These are phyloP conservation scores for Athalia rosae DNA, from an alignment of 2,888 invertebrate genomes.

Conservation along the genomic window DNA sequence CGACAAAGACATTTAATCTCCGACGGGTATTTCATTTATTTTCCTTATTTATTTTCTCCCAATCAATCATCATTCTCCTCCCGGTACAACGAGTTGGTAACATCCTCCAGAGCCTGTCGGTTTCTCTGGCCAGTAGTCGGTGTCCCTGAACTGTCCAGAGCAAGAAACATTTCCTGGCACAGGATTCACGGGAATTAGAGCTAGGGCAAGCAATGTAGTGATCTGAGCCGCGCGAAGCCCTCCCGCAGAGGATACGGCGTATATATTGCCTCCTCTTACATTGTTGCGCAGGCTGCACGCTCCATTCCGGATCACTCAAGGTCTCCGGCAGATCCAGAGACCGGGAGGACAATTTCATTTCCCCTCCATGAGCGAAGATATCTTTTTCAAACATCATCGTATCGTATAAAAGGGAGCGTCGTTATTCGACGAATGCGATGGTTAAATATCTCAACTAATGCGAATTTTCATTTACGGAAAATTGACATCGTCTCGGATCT, in stretches of 20 bases:
- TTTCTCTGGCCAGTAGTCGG: conserved; percentile 33
- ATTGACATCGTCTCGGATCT: no score
- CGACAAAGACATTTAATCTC: conserved; percentile 28
- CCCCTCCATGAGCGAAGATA: no score
- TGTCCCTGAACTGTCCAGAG: conserved; percentile 43
- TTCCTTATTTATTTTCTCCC: conserved; percentile 5
- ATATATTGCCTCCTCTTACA: background rate
- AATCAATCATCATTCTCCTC: conserved; percentile 14
- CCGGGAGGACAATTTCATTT: no score
- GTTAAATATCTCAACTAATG: no score
- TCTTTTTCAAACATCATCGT: no score
- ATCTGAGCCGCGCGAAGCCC: conserved; percentile 15
- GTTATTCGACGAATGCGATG: no score
- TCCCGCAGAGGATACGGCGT: background rate
- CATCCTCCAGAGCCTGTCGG: background rate
- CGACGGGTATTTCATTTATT: conserved; percentile 24
- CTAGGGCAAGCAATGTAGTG: conserved; percentile 6
- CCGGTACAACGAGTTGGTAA: conserved; percentile 14
- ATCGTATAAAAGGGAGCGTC: no score
- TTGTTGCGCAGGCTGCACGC: conserved; percentile 6
- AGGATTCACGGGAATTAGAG: conserved; percentile 61
- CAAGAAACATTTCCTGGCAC: conserved; percentile 57
- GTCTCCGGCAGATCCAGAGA: no score
- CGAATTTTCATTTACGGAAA: no score
- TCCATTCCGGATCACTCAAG: background rate